Conservation (phyloP, 2,797 vertebrate species). For the Pterois miles region DNA sequence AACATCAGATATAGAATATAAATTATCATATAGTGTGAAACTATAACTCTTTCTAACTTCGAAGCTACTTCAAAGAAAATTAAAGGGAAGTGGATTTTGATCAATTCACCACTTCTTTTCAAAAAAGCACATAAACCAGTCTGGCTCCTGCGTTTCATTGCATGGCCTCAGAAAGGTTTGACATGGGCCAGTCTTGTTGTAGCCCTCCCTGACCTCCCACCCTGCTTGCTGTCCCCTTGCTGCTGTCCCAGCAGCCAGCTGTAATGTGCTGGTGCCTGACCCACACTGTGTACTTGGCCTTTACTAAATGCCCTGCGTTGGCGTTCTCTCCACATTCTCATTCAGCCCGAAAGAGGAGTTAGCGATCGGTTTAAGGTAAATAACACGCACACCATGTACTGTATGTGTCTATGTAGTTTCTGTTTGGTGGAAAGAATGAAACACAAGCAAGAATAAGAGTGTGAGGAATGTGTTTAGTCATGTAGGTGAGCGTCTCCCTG, state of each 20-base stretch:
- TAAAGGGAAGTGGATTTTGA: background rate
- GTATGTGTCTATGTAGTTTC: slow-evolving; percentile 56
- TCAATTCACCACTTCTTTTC: background rate
- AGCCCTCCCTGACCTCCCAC: slow-evolving; percentile 29
- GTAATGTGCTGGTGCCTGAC: slow-evolving; percentile 48
- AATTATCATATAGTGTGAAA: background rate
- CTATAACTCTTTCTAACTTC: background rate
- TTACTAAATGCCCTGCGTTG: slow-evolving; percentile 47
- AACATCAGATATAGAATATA: background rate
- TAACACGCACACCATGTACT: slow-evolving; percentile 51
- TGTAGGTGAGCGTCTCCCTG: slow-evolving; percentile 40
- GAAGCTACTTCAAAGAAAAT: background rate
- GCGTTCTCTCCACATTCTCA: slow-evolving; percentile 79
- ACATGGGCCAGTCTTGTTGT: slow-evolving; percentile 20
- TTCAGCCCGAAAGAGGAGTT: slow-evolving; percentile 84
- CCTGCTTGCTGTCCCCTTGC: slow-evolving; percentile 60
- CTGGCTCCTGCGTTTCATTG: slow-evolving; percentile 42
- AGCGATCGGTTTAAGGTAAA: slow-evolving; percentile 83
- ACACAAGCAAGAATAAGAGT: slow-evolving; percentile 5
- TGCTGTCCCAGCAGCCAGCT: slow-evolving; percentile 58
- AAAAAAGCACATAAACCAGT: slow-evolving; percentile 12
- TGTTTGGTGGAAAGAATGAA: slow-evolving; percentile 54
- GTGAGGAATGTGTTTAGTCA: slow-evolving; percentile 43
- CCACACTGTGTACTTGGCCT: slow-evolving; percentile 55
- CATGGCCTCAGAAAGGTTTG: slow-evolving; percentile 58